A percentile compares a stretch with the other conserved stretches of the same genome.
phyloP scores from a whole-genome alignment of 2,797 vertebrate genomes.

The Hippopotamyrus pictus region DNA sequence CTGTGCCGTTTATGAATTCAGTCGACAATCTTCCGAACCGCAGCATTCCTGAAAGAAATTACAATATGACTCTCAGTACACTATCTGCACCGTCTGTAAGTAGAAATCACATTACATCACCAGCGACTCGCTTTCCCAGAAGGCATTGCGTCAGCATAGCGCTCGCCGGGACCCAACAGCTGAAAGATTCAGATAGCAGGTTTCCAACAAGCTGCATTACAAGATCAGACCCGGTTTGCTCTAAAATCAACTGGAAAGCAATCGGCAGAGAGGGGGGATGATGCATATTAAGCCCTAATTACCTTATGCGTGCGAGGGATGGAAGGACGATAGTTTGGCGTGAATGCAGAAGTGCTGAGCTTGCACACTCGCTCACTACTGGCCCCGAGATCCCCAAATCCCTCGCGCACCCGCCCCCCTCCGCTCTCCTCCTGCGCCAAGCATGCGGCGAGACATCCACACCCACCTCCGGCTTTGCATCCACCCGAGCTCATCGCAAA shows the following conservation, averaged over 20 bases:
- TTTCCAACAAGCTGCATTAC: neutral
- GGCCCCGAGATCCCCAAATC: slow-evolving; percentile 62
- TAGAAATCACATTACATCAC: slow-evolving; percentile 14
- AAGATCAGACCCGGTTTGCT: neutral
- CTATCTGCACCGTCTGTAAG: neutral
- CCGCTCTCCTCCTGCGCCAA: slow-evolving; percentile 21
- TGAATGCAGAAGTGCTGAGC: neutral
- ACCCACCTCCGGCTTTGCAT: neutral
- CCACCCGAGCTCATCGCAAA: neutral
- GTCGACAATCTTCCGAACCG: neutral
- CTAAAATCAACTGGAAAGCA: neutral
- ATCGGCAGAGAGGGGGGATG: neutral
- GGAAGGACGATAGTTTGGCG: slow-evolving; percentile 49
- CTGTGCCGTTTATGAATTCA: neutral
- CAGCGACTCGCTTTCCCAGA: neutral
- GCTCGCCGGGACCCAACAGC: neutral
- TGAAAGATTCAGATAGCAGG: neutral
- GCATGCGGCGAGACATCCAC: slow-evolving; percentile 41
- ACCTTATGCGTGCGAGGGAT: slow-evolving; percentile 39
- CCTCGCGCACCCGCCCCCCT: slow-evolving; percentile 27
- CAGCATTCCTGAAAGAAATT: neutral
- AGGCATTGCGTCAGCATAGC: neutral
- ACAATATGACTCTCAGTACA: neutral
- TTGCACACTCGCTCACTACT: slow-evolving; percentile 55
- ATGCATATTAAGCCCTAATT: slow-evolving; percentile 39